Percentiles rank a stretch among this genome's conserved stretches.
These are phyloP conservation scores for Palythoa caribaeorum DNA, from an alignment of 92 coral and sea anemone genomes.

Conservation along the genomic window DNA sequence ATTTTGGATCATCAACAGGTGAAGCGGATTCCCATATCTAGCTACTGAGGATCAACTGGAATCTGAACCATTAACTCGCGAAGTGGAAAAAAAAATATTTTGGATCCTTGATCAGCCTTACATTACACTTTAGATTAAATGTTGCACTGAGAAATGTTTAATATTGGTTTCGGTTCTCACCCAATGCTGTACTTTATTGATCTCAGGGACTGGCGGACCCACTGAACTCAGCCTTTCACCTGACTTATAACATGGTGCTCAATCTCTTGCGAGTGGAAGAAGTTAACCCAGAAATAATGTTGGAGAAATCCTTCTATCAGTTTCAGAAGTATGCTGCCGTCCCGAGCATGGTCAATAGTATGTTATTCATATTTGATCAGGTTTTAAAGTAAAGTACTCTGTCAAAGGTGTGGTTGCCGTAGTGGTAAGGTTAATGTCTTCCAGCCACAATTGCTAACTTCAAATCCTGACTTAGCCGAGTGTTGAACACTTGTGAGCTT, in stretches of 20 bases:
- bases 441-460: too few relatives aligned
- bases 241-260: conserved; percentile 97
- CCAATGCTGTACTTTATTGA: not conserved
- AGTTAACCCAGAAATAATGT: conserved; percentile 98
- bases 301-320: conserved; percentile 95
- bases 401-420: not conserved
- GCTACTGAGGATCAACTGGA: too few relatives aligned
- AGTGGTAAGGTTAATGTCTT: not conserved
- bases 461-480: too few relatives aligned
- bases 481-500: too few relatives aligned
- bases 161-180: not conserved
- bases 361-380: conserved; percentile 23
- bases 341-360: conserved; percentile 93
- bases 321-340: conserved; percentile 97
- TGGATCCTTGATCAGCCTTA: too few relatives aligned
- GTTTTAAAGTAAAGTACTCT: not conserved
- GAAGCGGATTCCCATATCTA: too few relatives aligned
- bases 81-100: too few relatives aligned
- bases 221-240: conserved; percentile 96
- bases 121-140: too few relatives aligned
- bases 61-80: too few relatives aligned
- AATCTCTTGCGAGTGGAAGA: conserved; percentile 97
- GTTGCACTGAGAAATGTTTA: not conserved
- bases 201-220: conserved; percentile 96
- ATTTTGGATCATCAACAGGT: too few relatives aligned